Evolutionary conservation across 2,797 vertebrate genomes (phyloP).

Genomic region (Octomys mimax): DNA sequence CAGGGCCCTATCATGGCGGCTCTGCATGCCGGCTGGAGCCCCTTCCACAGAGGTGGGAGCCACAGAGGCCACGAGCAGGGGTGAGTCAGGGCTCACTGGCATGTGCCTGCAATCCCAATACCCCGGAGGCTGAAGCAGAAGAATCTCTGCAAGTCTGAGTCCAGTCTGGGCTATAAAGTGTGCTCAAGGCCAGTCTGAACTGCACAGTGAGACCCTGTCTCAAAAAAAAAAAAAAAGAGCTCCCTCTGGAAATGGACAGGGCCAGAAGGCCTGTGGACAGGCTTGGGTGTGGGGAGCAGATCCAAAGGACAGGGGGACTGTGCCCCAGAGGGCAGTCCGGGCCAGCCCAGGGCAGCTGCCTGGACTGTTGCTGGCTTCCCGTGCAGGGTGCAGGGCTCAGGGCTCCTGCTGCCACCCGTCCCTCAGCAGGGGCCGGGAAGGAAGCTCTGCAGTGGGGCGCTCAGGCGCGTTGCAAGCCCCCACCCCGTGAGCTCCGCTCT

Average conservation of each 20-base stretch:
- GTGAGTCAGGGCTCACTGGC: background rate
- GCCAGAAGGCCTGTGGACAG: accelerated
- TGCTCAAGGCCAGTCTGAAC: no score
- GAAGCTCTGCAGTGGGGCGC: background rate
- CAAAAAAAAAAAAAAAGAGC: no score
- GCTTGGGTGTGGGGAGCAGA: background rate
- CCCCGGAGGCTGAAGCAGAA: no score
- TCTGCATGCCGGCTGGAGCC: conserved; percentile 9
- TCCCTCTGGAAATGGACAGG: background rate
- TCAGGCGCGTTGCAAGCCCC: background rate
- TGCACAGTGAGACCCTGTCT: no score
- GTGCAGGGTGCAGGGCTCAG: accelerated
- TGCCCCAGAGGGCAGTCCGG: background rate
- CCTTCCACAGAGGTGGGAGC: background rate
- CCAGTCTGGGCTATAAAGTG: no score
- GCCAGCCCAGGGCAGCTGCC: background rate
- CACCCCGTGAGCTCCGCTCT: no score
- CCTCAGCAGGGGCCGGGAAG: background rate
- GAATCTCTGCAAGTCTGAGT: no score
- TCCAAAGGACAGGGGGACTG: background rate
- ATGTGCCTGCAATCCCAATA: no score
- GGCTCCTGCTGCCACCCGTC: background rate
- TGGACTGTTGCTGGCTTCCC: background rate
- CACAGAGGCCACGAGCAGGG: background rate
- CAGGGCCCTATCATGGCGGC: background rate